phyloP scores from a whole-genome alignment of 2,113 vertebrate species.

The Chionis minor region DNA sequence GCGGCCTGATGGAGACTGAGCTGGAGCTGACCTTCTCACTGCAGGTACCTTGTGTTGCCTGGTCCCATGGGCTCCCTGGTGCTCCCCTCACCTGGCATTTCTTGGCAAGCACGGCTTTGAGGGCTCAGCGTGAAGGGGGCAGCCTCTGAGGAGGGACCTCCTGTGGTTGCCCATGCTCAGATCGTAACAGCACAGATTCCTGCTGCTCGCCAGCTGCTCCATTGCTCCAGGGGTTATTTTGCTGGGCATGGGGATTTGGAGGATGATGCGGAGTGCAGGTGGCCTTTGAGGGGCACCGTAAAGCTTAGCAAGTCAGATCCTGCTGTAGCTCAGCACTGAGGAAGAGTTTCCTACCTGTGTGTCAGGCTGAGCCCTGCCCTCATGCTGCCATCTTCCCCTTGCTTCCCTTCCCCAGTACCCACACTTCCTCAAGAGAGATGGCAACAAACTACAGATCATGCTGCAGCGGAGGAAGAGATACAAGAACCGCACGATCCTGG shows the following conservation, averaged over 20 bases:
- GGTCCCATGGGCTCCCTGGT: background rate
- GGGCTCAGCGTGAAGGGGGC: background rate
- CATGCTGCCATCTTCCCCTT: background rate
- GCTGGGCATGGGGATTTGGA: background rate
- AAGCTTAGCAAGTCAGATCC: background rate
- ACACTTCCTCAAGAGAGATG: slow-evolving; percentile 94
- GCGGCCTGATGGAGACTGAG: slow-evolving; percentile 93
- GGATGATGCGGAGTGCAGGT: background rate
- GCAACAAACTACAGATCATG: slow-evolving; percentile 96
- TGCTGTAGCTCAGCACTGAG: background rate
- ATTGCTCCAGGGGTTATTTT: background rate
- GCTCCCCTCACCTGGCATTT: background rate
- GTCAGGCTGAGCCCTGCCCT: background rate
- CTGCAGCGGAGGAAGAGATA: slow-evolving; percentile 93
- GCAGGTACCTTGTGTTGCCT: slow-evolving; percentile 79
- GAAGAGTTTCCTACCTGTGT: background rate
- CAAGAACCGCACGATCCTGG: slow-evolving; percentile 94
- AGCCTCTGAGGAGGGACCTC: background rate
- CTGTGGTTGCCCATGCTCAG: background rate
- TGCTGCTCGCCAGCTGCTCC: background rate
- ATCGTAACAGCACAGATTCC: background rate
- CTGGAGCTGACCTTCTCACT: slow-evolving; percentile 95
- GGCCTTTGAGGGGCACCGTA: background rate
- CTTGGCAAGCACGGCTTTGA: background rate
- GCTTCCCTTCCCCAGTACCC: slow-evolving; percentile 82